A percentile compares a stretch with the other conserved stretches of the same genome.
Conservation (phyloP, 2,113 vertebrate genomes). For the Baryphthengus martii region DNA sequence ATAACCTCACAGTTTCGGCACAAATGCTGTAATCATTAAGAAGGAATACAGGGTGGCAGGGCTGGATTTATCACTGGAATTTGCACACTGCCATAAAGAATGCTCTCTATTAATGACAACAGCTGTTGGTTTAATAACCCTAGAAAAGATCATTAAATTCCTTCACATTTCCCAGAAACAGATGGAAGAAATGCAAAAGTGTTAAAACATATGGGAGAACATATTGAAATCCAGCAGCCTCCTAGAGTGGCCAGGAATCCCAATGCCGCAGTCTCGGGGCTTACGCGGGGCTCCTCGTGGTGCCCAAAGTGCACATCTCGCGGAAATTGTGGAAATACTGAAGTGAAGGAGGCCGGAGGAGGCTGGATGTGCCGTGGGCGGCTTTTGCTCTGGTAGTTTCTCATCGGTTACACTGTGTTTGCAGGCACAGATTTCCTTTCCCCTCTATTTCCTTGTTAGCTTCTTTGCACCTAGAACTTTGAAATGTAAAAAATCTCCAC, state of each 20-base stretch:
- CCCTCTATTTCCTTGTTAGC: background rate
- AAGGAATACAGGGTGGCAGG: constrained; percentile 7
- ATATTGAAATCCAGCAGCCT: constrained; percentile 63
- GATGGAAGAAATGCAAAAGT: constrained; percentile 74
- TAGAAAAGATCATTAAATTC: constrained; percentile 79
- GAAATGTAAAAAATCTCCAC: background rate
- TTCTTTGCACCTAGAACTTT: background rate
- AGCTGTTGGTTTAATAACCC: constrained; percentile 83
- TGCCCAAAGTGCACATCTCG: background rate
- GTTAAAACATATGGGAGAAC: constrained; percentile 74
- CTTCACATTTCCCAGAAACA: constrained; percentile 74
- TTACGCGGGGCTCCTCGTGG: background rate
- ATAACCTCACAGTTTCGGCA: constrained; percentile 32
- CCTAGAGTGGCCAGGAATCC: background rate
- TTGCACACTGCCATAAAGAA: constrained; percentile 60
- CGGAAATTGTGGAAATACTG: background rate
- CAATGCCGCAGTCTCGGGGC: background rate
- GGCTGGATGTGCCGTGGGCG: background rate
- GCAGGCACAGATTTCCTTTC: background rate
- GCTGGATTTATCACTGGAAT: constrained; percentile 63
- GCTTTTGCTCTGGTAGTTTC: background rate
- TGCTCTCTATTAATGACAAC: constrained; percentile 82
- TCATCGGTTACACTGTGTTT: background rate
- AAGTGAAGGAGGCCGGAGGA: background rate
- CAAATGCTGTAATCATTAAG: constrained; percentile 51